phyloP scores from a whole-genome alignment of 2,113 vertebrate species.

The Hystrix cristata region DNA sequence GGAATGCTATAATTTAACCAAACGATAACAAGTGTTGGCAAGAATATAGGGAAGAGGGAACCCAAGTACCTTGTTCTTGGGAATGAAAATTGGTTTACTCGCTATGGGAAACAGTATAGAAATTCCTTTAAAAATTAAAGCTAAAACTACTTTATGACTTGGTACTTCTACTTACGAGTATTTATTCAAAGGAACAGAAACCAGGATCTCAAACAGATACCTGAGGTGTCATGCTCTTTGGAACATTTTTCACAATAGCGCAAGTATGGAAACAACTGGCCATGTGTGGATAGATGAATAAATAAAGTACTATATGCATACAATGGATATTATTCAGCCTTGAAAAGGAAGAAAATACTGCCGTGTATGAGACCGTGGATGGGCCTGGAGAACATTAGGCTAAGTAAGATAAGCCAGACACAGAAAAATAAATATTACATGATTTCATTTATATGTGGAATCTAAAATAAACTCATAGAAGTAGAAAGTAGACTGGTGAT shows the following conservation, averaged over 20 bases:
- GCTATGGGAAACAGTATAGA: background rate
- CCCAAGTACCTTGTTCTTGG: background rate
- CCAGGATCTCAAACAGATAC: background rate
- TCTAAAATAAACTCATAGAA: background rate
- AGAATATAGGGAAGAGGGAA: background rate
- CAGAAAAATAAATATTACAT: background rate
- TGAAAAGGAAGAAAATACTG: background rate
- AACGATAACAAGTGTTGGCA: background rate
- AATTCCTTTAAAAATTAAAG: background rate
- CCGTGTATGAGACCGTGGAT: background rate
- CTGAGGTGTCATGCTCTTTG: background rate
- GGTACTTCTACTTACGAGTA: background rate
- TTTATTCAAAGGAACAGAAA: background rate
- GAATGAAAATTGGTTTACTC: background rate
- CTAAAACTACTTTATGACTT: background rate
- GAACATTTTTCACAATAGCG: background rate
- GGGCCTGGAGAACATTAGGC: background rate
- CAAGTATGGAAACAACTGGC: background rate
- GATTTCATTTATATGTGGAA: background rate
- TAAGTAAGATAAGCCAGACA: background rate
- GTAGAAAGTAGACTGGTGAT: background rate
- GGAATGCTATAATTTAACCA: background rate
- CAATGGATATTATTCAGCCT: background rate
- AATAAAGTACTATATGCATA: background rate
- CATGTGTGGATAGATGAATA: background rate